These are phyloP conservation scores for silkworm (Bombyx mori) DNA, from an alignment of 1,140 invertebrate species.

Conservation along the genomic window DNA sequence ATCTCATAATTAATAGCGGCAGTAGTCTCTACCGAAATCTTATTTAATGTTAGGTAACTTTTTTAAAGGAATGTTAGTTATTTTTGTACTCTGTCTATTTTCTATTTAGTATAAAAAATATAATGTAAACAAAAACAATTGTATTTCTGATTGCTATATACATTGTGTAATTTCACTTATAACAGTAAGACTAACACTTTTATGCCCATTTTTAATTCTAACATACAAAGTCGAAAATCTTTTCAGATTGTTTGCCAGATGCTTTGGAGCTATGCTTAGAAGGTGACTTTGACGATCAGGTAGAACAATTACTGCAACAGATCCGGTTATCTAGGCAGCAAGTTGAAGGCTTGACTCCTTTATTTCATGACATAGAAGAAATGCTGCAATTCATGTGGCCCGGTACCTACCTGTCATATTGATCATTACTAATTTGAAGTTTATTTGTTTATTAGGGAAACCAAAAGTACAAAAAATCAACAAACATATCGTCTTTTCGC, in stretches of 20 bases:
- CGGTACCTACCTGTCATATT: slow-evolving; percentile 18
- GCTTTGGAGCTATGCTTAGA: slow-evolving; percentile 20
- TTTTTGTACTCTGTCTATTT: too few relatives aligned
- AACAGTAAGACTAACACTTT: neutral
- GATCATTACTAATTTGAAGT: neutral
- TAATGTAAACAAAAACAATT: too few relatives aligned
- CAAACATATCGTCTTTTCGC: too few relatives aligned
- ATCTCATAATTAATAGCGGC: too few relatives aligned
- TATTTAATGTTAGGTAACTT: too few relatives aligned
- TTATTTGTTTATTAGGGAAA: neutral
- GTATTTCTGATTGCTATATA: too few relatives aligned
- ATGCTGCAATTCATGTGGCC: slow-evolving; percentile 25
- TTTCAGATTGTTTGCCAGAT: slow-evolving; percentile 15
- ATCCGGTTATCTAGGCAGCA: slow-evolving; percentile 29
- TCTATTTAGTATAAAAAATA: too few relatives aligned
- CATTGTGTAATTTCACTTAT: neutral
- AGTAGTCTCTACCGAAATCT: too few relatives aligned
- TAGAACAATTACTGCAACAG: slow-evolving; percentile 20
- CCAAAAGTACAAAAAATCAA: too few relatives aligned
- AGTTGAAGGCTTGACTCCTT: slow-evolving; percentile 26
- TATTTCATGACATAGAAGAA: slow-evolving; percentile 32
- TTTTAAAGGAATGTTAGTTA: too few relatives aligned
- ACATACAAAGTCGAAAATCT: neutral
- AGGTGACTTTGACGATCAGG: slow-evolving; percentile 37
- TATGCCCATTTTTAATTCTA: neutral